A percentile compares a stretch with the other conserved stretches of the same genome.
Evolutionary conservation across 2,797 vertebrate species (phyloP).

Genomic region (Lophotriccus pileatus): DNA sequence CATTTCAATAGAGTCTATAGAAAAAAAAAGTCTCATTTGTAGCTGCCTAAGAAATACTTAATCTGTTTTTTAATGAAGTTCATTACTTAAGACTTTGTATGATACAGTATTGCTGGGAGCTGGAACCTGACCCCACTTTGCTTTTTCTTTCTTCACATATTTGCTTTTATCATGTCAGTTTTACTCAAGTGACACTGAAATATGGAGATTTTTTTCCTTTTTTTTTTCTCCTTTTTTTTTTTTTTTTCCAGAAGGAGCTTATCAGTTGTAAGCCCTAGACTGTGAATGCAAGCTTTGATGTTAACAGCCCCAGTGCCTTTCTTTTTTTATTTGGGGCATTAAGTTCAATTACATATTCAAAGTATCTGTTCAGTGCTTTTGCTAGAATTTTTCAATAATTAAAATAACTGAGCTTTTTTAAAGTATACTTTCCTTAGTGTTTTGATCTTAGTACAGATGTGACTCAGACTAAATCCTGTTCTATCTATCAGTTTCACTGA

Average conservation of each 20-base stretch:
- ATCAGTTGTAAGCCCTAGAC: conserved; percentile 44
- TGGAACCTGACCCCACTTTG: conserved; percentile 55
- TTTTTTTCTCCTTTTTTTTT: not conserved
- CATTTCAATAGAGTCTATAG: not conserved
- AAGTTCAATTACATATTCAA: conserved; percentile 60
- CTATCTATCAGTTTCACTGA: not conserved
- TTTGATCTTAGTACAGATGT: not conserved
- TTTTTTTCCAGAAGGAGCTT: not conserved
- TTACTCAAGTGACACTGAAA: conserved; percentile 55
- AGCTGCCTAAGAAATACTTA: conserved; percentile 36
- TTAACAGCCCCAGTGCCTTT: conserved; percentile 48
- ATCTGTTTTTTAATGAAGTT: conserved; percentile 59
- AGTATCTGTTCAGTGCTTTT: conserved; percentile 34
- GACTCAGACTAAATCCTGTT: not conserved
- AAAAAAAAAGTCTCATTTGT: not conserved
- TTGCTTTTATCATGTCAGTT: conserved; percentile 64
- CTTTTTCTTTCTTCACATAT: conserved; percentile 59
- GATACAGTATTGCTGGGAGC: conserved; percentile 36
- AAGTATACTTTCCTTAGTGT: not conserved
- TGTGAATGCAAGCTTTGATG: conserved; percentile 41
- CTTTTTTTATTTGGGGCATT: conserved; percentile 60
- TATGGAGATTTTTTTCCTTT: conserved; percentile 22
- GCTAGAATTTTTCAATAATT: conserved; percentile 42
- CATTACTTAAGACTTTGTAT: conserved; percentile 39
- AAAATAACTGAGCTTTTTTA: not conserved